Conservation (phyloP, 2,113 vertebrate species). For the Actinemys pallida region DNA sequence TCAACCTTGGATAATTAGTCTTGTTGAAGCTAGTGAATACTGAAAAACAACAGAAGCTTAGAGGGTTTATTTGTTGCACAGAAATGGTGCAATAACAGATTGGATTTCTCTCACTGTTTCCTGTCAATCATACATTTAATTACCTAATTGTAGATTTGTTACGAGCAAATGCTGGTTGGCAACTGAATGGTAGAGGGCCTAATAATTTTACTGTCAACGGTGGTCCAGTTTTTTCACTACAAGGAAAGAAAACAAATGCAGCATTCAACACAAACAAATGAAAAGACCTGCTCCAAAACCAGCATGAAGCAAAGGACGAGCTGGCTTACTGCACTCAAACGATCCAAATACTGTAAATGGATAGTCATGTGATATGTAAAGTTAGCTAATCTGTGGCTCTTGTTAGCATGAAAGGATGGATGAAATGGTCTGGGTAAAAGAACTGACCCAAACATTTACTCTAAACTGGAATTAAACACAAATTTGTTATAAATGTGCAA, state of each 20-base stretch:
- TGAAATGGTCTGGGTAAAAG: background rate
- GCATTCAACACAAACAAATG: slow-evolving; percentile 76
- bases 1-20: slow-evolving; percentile 67
- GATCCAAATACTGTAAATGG: slow-evolving; percentile 66
- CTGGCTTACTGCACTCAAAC: slow-evolving; percentile 64
- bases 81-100: slow-evolving; percentile 78
- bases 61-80: slow-evolving; percentile 77
- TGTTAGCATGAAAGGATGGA: background rate
- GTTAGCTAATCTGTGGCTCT: background rate
- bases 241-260: slow-evolving; percentile 77
- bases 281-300: slow-evolving; percentile 71
- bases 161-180: slow-evolving; percentile 70
- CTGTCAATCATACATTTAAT: slow-evolving; percentile 77
- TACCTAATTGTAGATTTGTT: slow-evolving; percentile 72
- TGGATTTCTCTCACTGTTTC: slow-evolving; percentile 77
- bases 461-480: slow-evolving; percentile 16
- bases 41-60: slow-evolving; percentile 71
- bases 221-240: slow-evolving; percentile 74
- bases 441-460: background rate
- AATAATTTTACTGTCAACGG: slow-evolving; percentile 77
- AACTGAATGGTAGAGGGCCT: slow-evolving; percentile 66
- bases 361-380: slow-evolving; percentile 22
- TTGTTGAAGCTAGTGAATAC: slow-evolving; percentile 75
- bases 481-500: background rate
- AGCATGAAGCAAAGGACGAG: slow-evolving; percentile 63